These are phyloP conservation scores for Gymnoscopelus microlampas DNA, from an alignment of 2,797 vertebrate genomes.

Conservation along the genomic window DNA sequence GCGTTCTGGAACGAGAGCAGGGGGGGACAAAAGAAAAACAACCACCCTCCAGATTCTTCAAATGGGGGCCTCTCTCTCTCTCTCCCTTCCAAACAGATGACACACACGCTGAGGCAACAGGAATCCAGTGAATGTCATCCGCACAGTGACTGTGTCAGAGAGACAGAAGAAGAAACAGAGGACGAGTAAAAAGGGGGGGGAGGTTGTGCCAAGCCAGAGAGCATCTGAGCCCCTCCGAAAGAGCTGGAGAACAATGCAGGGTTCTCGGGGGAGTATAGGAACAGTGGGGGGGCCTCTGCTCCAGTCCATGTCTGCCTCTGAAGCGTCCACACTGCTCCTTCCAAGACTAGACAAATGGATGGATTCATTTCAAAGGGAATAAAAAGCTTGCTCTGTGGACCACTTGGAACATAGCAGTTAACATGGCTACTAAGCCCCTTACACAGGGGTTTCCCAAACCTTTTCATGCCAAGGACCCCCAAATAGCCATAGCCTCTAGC, in stretches of 20 bases:
- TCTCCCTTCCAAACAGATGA: slow-evolving; percentile 69
- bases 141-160: slow-evolving; percentile 64
- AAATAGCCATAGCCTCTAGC: slow-evolving; percentile 58
- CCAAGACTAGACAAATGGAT: slow-evolving; percentile 68
- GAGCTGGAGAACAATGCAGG: slow-evolving; percentile 73
- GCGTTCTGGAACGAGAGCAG: slow-evolving; percentile 60
- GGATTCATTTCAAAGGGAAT: slow-evolving; percentile 78
- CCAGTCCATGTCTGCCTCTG: slow-evolving; percentile 65
- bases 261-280: slow-evolving; percentile 54
- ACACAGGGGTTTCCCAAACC: not conserved
- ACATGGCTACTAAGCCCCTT: slow-evolving; percentile 44
- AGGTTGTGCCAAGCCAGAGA: slow-evolving; percentile 62
- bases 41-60: slow-evolving; percentile 70
- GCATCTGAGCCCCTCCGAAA: slow-evolving; percentile 65
- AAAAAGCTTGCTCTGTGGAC: slow-evolving; percentile 69
- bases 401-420: slow-evolving; percentile 60
- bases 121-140: slow-evolving; percentile 81
- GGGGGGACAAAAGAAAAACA: slow-evolving; percentile 58
- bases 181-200: slow-evolving; percentile 45
- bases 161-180: slow-evolving; percentile 40
- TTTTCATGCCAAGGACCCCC: slow-evolving; percentile 36
- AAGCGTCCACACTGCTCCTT: slow-evolving; percentile 70
- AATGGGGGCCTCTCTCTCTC: slow-evolving; percentile 55
- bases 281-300: slow-evolving; percentile 55
- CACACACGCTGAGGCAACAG: slow-evolving; percentile 76